Base-by-base conservation (phyloP, 1,140 invertebrate species). In the Macrostomum lignano region DNA sequence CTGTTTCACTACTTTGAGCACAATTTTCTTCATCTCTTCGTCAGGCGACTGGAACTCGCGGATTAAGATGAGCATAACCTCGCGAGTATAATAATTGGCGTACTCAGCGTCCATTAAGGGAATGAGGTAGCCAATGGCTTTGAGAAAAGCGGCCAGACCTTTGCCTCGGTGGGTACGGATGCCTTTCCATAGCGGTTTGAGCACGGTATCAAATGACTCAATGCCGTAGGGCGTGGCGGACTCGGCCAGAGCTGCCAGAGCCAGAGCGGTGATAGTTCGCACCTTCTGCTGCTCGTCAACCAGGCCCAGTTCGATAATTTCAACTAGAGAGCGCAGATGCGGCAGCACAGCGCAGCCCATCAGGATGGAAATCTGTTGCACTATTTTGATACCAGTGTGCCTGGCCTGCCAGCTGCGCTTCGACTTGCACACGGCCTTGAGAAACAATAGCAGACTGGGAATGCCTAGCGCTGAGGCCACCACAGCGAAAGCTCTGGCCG, bases 1-100 rank as follows among this genome's bases (percentile, higher is more conserved):
- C 58, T 98, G 91, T 56, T 98, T 98, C n/a, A 98, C 91, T 38
- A 96, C 75, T 64, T 98, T 98, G 23, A 98, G 64, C 1, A 98
- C 91, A 62, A 98, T 98, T 52, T 98, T 98, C 52, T 98, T 98
- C 91, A 98, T 98, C 67, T 98, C 91, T 60, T 98, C 91, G 60
- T 98, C 91, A 2, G 91, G 88, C 28, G 86, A 94, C 54, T 91
- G 82, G 54, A 98, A 98, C 61, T 98, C 91, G 58, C 91, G 68
- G 47, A 96, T 94, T 5, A 98, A 62, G 58, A 96, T 96, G 48
- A 96, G 65, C 91, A 98, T 96, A 46, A 98, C 88, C 72, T 98
- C 88, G 40, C 82, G 68, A 10, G 88, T 96, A 53, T 98, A 98
- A 55, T 96, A 96, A 55, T 93, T 94, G 2, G 88, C 88, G 50